Conservation (phyloP, 2,113 vertebrate species). For the Notarius lentiginosus region DNA sequence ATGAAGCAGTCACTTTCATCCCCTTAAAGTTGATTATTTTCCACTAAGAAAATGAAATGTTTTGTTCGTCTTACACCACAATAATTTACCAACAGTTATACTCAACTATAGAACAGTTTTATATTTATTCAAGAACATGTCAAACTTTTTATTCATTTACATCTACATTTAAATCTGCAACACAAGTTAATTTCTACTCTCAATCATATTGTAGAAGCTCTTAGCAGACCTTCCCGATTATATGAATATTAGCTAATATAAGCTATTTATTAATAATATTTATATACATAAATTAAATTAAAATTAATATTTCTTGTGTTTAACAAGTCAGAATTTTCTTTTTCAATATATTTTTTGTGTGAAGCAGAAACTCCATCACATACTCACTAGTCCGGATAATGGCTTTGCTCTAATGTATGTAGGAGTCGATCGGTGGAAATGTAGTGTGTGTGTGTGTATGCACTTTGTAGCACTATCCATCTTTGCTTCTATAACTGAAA, state of each 20-base stretch:
- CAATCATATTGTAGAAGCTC: too few species aligned
- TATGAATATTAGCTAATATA: not conserved
- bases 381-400: not conserved
- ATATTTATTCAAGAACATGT: not conserved
- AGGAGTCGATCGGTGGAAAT: not conserved
- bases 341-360: not conserved
- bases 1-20: too few species aligned
- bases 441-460: not conserved
- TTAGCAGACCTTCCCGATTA: not conserved
- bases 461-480: not conserved
- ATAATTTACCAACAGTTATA: not conserved
- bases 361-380: not conserved
- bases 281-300: not conserved
- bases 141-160: not conserved
- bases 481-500: conserved; percentile 15
- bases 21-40: not conserved
- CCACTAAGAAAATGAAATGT: not conserved
- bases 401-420: not conserved
- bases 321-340: not conserved
- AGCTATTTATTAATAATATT: not conserved
- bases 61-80: not conserved
- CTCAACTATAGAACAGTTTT: not conserved
- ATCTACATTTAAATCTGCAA: not conserved
- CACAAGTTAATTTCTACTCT: not conserved
- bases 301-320: not conserved